phyloP scores from a whole-genome alignment of 2,888 invertebrate genomes.

The Nineta flava region DNA sequence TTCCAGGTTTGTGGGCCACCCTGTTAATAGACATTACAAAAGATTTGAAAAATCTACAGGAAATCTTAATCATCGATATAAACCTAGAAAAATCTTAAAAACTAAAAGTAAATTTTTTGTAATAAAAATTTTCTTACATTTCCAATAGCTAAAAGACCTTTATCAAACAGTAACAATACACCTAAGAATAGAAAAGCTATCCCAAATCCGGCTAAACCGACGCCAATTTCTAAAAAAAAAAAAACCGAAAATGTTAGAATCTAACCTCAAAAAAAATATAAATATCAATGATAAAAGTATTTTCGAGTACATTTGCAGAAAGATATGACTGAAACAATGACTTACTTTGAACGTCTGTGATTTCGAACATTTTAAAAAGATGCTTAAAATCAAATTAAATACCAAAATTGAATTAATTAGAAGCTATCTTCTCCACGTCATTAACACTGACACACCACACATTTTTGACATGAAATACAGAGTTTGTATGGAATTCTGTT shows the following conservation, averaged over 20 bases:
- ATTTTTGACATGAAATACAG: too few relatives aligned
- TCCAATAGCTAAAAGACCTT: conserved; percentile 94
- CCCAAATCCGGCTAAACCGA: conserved; percentile 92
- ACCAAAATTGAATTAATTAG: too few relatives aligned
- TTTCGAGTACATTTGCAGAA: not conserved
- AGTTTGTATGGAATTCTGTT: too few relatives aligned
- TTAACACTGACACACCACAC: too few relatives aligned
- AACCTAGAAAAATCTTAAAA: not conserved
- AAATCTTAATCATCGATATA: too few relatives aligned
- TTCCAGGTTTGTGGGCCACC: too few relatives aligned
- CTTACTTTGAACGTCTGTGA: conserved; percentile 73
- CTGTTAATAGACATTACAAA: too few relatives aligned
- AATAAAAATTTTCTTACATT: conserved; percentile 62
- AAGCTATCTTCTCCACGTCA: too few relatives aligned
- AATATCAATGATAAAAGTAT: conserved; percentile 6
- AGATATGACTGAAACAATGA: conserved; percentile 15
- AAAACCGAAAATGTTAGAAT: conserved; percentile 8
- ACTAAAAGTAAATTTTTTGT: too few relatives aligned
- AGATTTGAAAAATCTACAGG: too few relatives aligned
- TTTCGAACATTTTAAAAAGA: conserved; percentile 50
- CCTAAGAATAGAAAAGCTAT: conserved; percentile 90
- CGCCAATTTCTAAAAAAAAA: conserved; percentile 76
- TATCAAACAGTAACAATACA: conserved; percentile 85
- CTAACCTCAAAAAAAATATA: not conserved
- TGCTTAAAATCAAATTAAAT: too few relatives aligned